Base-by-base conservation (phyloP, 2,113 vertebrate genomes). In the Psilopogon haemacephalus region DNA sequence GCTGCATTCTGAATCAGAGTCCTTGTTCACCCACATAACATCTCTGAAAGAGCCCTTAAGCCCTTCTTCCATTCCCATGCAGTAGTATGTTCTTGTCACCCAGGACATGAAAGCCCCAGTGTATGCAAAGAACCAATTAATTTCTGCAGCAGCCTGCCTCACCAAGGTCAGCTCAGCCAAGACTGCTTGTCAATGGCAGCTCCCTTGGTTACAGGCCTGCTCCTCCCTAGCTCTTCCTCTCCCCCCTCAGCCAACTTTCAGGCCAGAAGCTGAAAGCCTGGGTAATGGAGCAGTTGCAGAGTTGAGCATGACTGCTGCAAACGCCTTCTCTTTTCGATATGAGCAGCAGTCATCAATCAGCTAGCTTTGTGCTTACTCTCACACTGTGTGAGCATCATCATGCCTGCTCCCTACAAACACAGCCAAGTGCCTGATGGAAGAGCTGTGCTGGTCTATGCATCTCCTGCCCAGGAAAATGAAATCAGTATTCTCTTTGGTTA, bases 381-480 rank as follows among this genome's bases (percentile, higher is more conserved):
- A 28, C 35, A 3, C 30, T 9, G 17, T 8, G 30, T 2, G 0
- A 4, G 38, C 28, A n/a, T 27, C 4, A 0, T 4, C 27, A 4
- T 28, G 15, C 33, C 35, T n/a, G 12, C 30, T 74, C 30, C 55
- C 40, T 63, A 23, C 12, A 78, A 35, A 84, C 8, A 21, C 5
- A 1, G 50, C 12, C 32, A n/a, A 42, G 33, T 1, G 68, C 15
- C 83, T 37, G 10, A 42, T 1, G 3, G 12, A 42, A 37, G 7
- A 48, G 32, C 40, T 68, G 23, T 63, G 18, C 13, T 13, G 9
- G 27, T 23, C 62, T 32, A 35, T 20, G 6, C 63, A 20, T 9
- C 19, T 79, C 55, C 80, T 48, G 21, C 21, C 50, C 28, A 18
- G 17, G 30, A 80, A 15, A 71, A 65, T 27, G 37, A 79, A 48